Evolutionary conservation across 1,140 invertebrate species (phyloP).

Genomic region (Gonatopus flavifemur): DNA sequence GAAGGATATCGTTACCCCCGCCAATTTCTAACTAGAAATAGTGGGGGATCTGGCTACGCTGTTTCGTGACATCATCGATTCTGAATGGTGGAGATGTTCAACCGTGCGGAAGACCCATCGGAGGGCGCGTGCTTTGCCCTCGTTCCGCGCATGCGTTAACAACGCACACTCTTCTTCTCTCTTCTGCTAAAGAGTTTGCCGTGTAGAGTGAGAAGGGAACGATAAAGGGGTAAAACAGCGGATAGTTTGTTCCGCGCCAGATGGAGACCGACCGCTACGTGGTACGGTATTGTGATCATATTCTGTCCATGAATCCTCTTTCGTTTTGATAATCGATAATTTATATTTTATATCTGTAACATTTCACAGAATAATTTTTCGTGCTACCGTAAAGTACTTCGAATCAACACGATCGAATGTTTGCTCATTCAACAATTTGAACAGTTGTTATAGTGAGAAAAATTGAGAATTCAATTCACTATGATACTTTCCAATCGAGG

Average conservation of each 20-base stretch:
- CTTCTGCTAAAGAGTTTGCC: too few relatives aligned
- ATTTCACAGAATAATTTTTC: too few relatives aligned
- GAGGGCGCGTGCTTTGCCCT: slow-evolving; percentile 48
- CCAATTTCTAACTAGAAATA: too few relatives aligned
- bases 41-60: slow-evolving; percentile 36
- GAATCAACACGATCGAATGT: too few relatives aligned
- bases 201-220: slow-evolving; percentile 1
- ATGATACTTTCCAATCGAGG: too few relatives aligned
- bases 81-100: slow-evolving; percentile 58
- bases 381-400: too few relatives aligned
- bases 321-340: not conserved
- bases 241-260: slow-evolving; percentile 27
- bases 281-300: not conserved
- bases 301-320: not conserved
- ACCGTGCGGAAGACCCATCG: slow-evolving; percentile 55
- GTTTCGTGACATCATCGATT: slow-evolving; percentile 57
- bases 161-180: too few relatives aligned
- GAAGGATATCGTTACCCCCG: slow-evolving; percentile 21
- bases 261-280: slow-evolving; percentile 31
- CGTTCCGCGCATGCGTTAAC: slow-evolving; percentile 30
- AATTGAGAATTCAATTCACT: too few relatives aligned
- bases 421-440: too few relatives aligned
- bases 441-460: too few relatives aligned
- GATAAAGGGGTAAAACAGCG: slow-evolving; percentile 6
- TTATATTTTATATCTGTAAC: too few relatives aligned